Percentiles rank a stretch among this genome's conserved stretches.
These are phyloP conservation scores for Callimorpha dominula DNA, from an alignment of 2,888 invertebrate genomes.

Conservation along the genomic window DNA sequence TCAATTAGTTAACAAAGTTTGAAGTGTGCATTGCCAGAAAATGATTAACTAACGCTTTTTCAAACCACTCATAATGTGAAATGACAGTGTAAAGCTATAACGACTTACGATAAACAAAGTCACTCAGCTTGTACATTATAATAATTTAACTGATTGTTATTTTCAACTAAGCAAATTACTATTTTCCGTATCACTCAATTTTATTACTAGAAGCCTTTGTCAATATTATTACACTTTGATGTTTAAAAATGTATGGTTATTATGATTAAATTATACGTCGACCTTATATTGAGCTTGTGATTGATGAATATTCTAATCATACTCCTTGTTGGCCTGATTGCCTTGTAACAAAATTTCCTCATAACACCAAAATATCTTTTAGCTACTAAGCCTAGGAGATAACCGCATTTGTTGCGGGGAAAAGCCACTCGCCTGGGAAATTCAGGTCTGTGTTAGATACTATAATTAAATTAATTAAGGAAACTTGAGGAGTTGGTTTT, in stretches of 20 bases:
- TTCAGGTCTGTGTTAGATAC: conserved; percentile 32
- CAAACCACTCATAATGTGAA: not conserved
- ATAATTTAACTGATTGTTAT: conserved; percentile 1
- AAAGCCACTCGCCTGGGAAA: conserved; percentile 51
- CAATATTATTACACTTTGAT: conserved; percentile 21
- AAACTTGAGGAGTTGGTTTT: conserved; percentile 41
- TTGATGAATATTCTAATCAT: conserved; percentile 33
- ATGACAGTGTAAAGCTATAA: not conserved
- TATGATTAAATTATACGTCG: conserved; percentile 43
- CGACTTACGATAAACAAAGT: not conserved
- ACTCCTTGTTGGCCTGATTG: conserved; percentile 7
- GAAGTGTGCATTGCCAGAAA: not conserved
- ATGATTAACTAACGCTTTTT: not conserved
- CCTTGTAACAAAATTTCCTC: conserved; percentile 14
- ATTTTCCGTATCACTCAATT: conserved; percentile 2
- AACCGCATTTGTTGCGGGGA: conserved; percentile 31
- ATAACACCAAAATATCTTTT: conserved; percentile 12
- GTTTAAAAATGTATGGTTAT: conserved; percentile 39
- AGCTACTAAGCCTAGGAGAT: conserved; percentile 18
- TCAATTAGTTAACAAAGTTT: not conserved
- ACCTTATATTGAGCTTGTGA: conserved; percentile 31
- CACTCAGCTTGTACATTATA: not conserved
- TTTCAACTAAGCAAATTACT: not conserved
- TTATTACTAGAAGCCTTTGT: conserved; percentile 18
- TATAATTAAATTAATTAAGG: conserved; percentile 57